phyloP scores from a whole-genome alignment of 2,888 invertebrate species.

The Pristionchus japonicus region DNA sequence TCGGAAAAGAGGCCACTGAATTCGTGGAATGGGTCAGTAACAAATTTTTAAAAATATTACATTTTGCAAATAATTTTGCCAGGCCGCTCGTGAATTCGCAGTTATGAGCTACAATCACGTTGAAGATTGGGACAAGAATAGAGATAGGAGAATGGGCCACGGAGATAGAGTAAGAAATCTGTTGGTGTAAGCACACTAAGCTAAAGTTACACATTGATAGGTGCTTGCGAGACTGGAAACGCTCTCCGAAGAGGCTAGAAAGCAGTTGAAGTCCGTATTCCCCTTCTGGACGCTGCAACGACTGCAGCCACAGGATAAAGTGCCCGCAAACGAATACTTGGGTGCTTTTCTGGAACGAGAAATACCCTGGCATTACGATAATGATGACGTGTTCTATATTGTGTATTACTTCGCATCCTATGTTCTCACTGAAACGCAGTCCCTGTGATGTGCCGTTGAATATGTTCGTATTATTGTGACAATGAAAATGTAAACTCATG shows the following conservation, averaged over 20 bases:
- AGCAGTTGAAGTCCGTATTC: background rate
- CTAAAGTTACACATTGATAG: background rate
- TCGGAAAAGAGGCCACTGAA: background rate
- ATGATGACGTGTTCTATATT: background rate
- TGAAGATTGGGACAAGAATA: background rate
- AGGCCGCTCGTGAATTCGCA: background rate
- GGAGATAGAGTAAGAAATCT: background rate
- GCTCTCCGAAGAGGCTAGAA: background rate
- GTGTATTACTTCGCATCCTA: background rate
- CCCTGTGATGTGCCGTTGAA: background rate
- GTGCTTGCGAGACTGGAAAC: background rate
- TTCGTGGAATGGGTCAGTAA: background rate
- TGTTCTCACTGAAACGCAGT: background rate
- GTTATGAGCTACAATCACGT: background rate
- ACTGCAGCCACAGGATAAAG: background rate
- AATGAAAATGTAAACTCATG: too few relatives aligned
- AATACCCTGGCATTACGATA: background rate
- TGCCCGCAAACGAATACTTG: background rate
- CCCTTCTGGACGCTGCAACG: background rate
- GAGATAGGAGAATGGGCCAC: background rate
- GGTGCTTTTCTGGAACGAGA: background rate
- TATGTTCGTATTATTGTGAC: background rate
- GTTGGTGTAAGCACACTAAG: background rate
- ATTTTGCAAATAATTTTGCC: too few relatives aligned
- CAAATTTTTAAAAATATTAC: too few relatives aligned